Evolutionary conservation across 2,797 vertebrate species (phyloP).

Genomic region (Dermochelys coriacea): DNA sequence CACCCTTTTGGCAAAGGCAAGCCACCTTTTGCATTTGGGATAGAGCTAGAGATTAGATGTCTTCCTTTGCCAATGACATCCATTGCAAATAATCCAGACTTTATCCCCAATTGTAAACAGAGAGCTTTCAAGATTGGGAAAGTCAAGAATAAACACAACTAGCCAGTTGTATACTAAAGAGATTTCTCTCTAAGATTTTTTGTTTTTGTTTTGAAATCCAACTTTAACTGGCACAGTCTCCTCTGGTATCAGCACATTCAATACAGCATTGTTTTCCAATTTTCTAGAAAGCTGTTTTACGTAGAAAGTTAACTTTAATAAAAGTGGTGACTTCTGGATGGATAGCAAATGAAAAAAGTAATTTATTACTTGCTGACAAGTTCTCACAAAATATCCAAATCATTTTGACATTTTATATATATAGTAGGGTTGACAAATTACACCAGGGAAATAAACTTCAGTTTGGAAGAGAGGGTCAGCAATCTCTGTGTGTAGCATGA

Average conservation of each 20-base stretch:
- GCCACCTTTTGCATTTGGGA: background rate
- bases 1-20: background rate
- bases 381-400: background rate
- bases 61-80: background rate
- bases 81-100: background rate
- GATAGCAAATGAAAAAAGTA: background rate
- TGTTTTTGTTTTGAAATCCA: background rate
- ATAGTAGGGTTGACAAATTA: background rate
- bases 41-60: background rate
- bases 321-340: background rate
- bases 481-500: rapidly evolving
- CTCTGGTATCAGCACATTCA: background rate
- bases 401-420: background rate
- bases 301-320: background rate
- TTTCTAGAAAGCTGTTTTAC: background rate
- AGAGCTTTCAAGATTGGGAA: background rate
- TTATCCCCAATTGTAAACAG: background rate
- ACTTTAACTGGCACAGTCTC: background rate
- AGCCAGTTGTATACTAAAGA: background rate
- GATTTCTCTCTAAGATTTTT: background rate
- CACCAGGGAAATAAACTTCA: background rate
- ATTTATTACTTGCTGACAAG: background rate
- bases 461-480: background rate
- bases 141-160: background rate
- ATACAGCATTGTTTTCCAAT: background rate